Conservation (phyloP, 2,888 invertebrate species). For the Drosophila fulvimacula region DNA sequence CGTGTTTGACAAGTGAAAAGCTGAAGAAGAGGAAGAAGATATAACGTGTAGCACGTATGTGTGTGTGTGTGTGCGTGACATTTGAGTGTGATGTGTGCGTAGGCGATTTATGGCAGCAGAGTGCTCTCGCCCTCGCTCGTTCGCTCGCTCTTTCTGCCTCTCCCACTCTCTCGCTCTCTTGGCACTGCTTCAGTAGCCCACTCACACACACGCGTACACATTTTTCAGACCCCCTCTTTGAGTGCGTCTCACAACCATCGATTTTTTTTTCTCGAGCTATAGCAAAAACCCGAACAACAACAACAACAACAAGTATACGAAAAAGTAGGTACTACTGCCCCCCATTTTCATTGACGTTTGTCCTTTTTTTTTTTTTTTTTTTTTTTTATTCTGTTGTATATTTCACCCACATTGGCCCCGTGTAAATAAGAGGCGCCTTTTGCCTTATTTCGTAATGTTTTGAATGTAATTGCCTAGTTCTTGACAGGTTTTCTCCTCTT, state of each 20-base stretch:
- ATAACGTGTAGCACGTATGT: constrained; percentile 46
- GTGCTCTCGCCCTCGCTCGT: constrained; percentile 13
- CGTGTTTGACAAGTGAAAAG: constrained; percentile 26
- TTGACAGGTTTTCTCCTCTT: not conserved
- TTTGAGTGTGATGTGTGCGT: constrained; percentile 34
- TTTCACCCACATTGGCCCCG: constrained; percentile 16
- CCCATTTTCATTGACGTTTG: constrained; percentile 57
- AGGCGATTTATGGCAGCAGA: constrained; percentile 30
- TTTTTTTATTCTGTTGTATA: constrained; percentile 22
- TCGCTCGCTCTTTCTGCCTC: constrained; percentile 2
- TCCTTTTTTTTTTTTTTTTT: constrained; percentile 21
- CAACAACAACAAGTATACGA: constrained; percentile 37
- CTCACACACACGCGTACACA: not conserved
- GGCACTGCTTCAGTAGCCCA: constrained; percentile 13
- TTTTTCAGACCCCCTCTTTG: constrained; percentile 36
- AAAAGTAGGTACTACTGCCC: constrained; percentile 61
- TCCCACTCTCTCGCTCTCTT: constrained; percentile 10
- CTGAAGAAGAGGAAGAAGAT: constrained; percentile 9
- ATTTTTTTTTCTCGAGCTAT: constrained; percentile 66
- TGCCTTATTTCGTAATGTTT: constrained; percentile 43
- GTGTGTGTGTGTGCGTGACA: constrained; percentile 7
- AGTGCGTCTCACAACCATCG: constrained; percentile 68
- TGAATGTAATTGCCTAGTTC: constrained; percentile 11
- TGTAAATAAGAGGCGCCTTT: constrained; percentile 30
- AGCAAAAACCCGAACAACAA: constrained; percentile 47